These are phyloP conservation scores for Caradrina kadenii DNA, from an alignment of 2,888 invertebrate species.

Conservation along the genomic window DNA sequence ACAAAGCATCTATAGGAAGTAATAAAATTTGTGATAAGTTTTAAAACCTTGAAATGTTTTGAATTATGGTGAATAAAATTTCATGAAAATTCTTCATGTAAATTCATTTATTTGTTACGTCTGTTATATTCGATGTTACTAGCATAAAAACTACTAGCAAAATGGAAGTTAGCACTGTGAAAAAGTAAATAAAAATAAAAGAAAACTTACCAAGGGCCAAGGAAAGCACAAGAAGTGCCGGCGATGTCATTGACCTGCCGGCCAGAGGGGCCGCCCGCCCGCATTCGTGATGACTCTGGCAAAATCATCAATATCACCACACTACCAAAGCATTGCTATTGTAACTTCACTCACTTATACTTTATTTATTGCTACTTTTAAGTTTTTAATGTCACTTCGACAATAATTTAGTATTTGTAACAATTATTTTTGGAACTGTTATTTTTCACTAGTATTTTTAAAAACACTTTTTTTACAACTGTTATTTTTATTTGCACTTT, in stretches of 20 bases:
- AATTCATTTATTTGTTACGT: too few species aligned
- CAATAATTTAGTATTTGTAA: slow-evolving; percentile 1
- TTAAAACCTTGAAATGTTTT: too few species aligned
- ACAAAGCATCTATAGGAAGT: too few species aligned
- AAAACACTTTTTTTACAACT: neutral
- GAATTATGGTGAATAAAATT: too few species aligned
- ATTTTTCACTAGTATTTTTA: slow-evolving; percentile 12
- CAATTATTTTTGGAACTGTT: slow-evolving; percentile 14
- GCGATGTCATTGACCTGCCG: slow-evolving; percentile 89
- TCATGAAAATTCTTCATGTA: too few species aligned
- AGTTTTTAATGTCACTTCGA: slow-evolving; percentile 26
- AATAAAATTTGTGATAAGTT: too few species aligned
- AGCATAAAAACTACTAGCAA: too few species aligned
- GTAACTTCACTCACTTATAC: slow-evolving; percentile 15
- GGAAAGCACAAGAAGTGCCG: slow-evolving; percentile 81
- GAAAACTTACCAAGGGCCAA: slow-evolving; percentile 82
- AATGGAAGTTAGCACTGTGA: neutral
- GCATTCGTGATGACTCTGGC: slow-evolving; percentile 79
- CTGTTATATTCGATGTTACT: too few species aligned
- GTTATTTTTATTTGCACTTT: neutral
- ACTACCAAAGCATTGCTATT: slow-evolving; percentile 65
- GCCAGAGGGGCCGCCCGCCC: slow-evolving; percentile 80
- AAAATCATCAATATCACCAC: slow-evolving; percentile 79
- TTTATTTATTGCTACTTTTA: slow-evolving; percentile 7
- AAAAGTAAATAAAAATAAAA: neutral